These are phyloP conservation scores for Synanceia verrucosa DNA, from an alignment of 2,797 vertebrate genomes.

Conservation along the genomic window DNA sequence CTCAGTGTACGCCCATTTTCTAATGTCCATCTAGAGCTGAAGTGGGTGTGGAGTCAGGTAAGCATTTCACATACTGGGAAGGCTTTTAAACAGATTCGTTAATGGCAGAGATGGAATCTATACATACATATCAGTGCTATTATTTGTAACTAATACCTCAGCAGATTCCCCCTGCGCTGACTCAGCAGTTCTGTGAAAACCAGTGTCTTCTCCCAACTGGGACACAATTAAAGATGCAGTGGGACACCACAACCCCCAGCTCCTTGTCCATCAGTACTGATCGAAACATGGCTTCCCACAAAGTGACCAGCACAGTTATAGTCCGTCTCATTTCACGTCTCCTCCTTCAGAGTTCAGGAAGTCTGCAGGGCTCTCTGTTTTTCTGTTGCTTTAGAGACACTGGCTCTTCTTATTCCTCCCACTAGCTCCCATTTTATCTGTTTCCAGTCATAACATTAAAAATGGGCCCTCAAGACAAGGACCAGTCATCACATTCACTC, in stretches of 20 bases:
- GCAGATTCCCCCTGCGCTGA: conserved; percentile 23
- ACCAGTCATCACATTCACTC: background rate
- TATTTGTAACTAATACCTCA: background rate
- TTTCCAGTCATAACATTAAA: background rate
- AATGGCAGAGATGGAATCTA: conserved; percentile 1
- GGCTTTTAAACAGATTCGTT: background rate
- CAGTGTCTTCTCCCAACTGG: conserved; percentile 29
- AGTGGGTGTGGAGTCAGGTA: background rate
- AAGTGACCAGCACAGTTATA: conserved; percentile 26
- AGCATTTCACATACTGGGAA: background rate
- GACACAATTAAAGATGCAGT: conserved; percentile 35
- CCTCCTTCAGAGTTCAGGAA: conserved; percentile 27
- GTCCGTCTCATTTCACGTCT: conserved; percentile 21
- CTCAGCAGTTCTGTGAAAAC: conserved; percentile 41
- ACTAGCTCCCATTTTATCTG: background rate
- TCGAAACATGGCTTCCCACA: conserved; percentile 42
- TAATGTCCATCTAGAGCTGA: background rate
- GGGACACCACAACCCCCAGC: conserved; percentile 33
- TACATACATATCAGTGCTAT: background rate
- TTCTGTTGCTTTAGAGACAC: background rate
- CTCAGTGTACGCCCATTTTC: conserved; percentile 28
- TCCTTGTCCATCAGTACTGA: conserved; percentile 57
- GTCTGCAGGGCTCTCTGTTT: conserved; percentile 19
- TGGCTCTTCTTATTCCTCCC: background rate
- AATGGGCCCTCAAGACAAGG: background rate